Evolutionary conservation across 2,888 invertebrate species (phyloP).

Genomic region (Brachypalpus laphriformis): DNA sequence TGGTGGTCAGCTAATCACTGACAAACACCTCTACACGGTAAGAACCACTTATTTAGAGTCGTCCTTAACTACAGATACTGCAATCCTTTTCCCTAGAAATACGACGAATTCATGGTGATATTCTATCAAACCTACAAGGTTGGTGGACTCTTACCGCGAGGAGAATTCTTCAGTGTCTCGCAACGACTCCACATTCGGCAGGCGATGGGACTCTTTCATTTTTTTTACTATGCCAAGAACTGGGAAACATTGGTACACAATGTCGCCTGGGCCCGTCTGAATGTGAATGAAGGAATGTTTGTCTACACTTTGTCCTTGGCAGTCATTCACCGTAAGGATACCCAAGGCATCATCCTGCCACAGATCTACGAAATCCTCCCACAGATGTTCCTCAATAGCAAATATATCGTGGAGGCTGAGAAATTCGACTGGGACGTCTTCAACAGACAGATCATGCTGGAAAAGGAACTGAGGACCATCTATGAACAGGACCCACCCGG

Average conservation of each 20-base stretch:
- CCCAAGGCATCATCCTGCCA: constrained; percentile 84
- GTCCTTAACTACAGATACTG: not conserved
- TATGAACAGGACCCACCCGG: no score
- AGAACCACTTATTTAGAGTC: constrained; percentile 32
- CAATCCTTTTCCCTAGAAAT: constrained; percentile 1
- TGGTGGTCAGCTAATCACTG: constrained; percentile 74
- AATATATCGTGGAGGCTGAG: constrained; percentile 82
- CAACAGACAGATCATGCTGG: constrained; percentile 77
- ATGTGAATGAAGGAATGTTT: constrained; percentile 85
- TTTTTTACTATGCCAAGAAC: constrained; percentile 87
- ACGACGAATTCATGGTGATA: constrained; percentile 74
- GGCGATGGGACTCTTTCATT: constrained; percentile 86
- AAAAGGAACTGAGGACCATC: constrained; percentile 82
- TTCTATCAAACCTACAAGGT: constrained; percentile 84
- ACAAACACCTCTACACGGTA: constrained; percentile 77
- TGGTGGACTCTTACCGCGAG: constrained; percentile 76
- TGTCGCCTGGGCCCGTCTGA: constrained; percentile 86
- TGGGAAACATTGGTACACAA: constrained; percentile 87
- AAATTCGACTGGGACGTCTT: constrained; percentile 76
- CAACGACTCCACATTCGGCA: constrained; percentile 79
- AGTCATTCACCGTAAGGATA: constrained; percentile 85
- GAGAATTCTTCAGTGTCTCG: constrained; percentile 65
- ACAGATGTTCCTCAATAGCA: constrained; percentile 85
- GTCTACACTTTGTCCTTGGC: constrained; percentile 85
- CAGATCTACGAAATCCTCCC: constrained; percentile 87